Evolutionary conservation across 1,140 invertebrate species (phyloP), one percentile per base, ranked within the genome.

Genomic region (Bradysia coprophila): DNA sequence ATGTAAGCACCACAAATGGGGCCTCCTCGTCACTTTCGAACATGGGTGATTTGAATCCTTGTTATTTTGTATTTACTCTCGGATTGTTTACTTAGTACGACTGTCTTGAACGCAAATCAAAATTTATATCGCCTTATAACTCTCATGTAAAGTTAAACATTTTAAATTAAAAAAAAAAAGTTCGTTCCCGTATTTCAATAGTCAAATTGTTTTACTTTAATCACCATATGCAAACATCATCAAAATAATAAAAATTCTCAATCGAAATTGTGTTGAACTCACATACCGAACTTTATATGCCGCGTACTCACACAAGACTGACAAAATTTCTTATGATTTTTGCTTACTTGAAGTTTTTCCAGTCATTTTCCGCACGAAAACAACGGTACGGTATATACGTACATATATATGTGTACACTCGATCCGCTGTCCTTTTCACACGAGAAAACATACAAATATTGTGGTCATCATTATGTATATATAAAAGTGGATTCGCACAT

Each of bases 1-100:
- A 56, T 51, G 57, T 49, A 46, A 60, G 52, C 53, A 60, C 56
- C 51, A 59, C 50, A 59, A 60, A 60, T 46, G 57, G 54, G 47
- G 54, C 57, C 52, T 57, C 56, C 51, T 60, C 57, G 52, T 60
- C 57, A 49, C 55, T 60, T 46, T 60, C 57, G 18, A 28, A 41
- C 40, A 41, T 41, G 21, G 18, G 13, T 33, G 10, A 28, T 39
- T 6, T 39, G 4, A 9, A 11, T 18, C 15, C 8, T 21, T 39
- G 23, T 13, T 39, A 2, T 21, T 15, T 16, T n/a, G 23, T 15
- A 18, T 28, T 40, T 39, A 6, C 8, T 40, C 39, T 24, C 38
- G 10, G 5, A 39, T 4, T 21, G 21, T 39, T 10, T 39, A 11
- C 34, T 37, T 37, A 15, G 6, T 37, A 8, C 18, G 9, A n/a